Base-by-base conservation (phyloP, 2,797 vertebrate species). In the Microhierax caerulescens region DNA sequence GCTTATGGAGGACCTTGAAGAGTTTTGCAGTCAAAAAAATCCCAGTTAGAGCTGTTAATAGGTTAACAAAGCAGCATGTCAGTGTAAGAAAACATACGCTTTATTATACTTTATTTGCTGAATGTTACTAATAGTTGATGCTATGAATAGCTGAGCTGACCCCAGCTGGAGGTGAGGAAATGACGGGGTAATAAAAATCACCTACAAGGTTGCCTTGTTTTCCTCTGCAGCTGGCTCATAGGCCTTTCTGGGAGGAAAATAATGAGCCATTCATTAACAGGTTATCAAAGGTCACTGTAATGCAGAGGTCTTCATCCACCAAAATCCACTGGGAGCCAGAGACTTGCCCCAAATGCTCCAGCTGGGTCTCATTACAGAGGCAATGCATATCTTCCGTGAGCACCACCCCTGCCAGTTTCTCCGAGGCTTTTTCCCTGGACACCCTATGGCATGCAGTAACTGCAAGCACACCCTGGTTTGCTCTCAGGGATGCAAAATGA, bases 281-380 rank as follows among this genome's bases (percentile, higher is more conserved):
- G 5, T 25, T 81, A 56, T n/a, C 74, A 81, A 45, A 87, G 65
- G 34, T 37, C 53, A 67, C 28, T 65, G 41, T 8, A 39, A 27
- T 2, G 11, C 48, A 37, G 39, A 20, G 20, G 54, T 32, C 91
- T 86, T 50, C 69, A 95, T 88, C 85, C 92, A 95, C 61, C 72
- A 68, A 70, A 91, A 86, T 47, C 43, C 91, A 50, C 60, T 13
- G 20, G 89, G 47, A 85, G 61, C 32, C 56, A 82, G 43, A 85
- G 79, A 91, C 53, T 88, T 85, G 64, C n/a, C 57, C 39, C 67
- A 97, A 88, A 92, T 36, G 25, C 27, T 90, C 83, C 95, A 94
- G 48, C 30, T 70, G 43, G 68, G 82, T 95, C 28, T 84, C 86
- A 72, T 93, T 92, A 68, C 6, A 65, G 95, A 39, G 88, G 91